Conservation (phyloP, 1,140 invertebrate genomes). For the Lordiphosa collinella region DNA sequence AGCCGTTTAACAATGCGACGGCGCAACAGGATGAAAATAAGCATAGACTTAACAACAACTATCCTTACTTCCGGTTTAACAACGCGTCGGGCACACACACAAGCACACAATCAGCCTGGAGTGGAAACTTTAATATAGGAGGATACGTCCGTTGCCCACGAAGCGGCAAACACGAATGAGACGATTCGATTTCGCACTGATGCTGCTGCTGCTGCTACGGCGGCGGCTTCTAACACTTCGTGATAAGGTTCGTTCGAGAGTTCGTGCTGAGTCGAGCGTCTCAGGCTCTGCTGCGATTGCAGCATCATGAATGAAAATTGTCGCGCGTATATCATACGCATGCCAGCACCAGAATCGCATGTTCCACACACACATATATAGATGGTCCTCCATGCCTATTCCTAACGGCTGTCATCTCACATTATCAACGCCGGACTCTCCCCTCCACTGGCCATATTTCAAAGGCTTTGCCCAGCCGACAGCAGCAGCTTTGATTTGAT, state of each 20-base stretch:
- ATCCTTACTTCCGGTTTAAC: slow-evolving; percentile 67
- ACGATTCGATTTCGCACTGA: slow-evolving; percentile 2
- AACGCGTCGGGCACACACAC: slow-evolving; percentile 21
- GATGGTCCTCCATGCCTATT: neutral
- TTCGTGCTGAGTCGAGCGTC: slow-evolving; percentile 12
- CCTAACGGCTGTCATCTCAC: slow-evolving; percentile 52
- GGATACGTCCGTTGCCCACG: slow-evolving; percentile 55
- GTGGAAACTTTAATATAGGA: slow-evolving; percentile 11
- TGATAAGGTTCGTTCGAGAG: slow-evolving; percentile 19
- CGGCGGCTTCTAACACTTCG: slow-evolving; percentile 12
- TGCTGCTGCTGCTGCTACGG: slow-evolving; percentile 17
- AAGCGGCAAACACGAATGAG: slow-evolving; percentile 69
- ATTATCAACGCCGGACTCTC: slow-evolving; percentile 38
- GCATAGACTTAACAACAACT: slow-evolving; percentile 28
- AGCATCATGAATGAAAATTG: slow-evolving; percentile 63
- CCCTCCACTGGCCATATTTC: slow-evolving; percentile 50
- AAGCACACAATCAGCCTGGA: neutral
- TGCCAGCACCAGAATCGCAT: slow-evolving; percentile 31
- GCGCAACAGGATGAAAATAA: slow-evolving; percentile 59
- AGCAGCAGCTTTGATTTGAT: slow-evolving; percentile 57
- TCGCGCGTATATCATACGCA: slow-evolving; percentile 66
- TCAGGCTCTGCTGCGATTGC: neutral
- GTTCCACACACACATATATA: slow-evolving; percentile 11
- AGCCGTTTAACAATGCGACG: slow-evolving; percentile 45
- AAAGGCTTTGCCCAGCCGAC: slow-evolving; percentile 27